Base-by-base conservation (phyloP, 2,797 vertebrate species). In the Myotis pilosus region DNA sequence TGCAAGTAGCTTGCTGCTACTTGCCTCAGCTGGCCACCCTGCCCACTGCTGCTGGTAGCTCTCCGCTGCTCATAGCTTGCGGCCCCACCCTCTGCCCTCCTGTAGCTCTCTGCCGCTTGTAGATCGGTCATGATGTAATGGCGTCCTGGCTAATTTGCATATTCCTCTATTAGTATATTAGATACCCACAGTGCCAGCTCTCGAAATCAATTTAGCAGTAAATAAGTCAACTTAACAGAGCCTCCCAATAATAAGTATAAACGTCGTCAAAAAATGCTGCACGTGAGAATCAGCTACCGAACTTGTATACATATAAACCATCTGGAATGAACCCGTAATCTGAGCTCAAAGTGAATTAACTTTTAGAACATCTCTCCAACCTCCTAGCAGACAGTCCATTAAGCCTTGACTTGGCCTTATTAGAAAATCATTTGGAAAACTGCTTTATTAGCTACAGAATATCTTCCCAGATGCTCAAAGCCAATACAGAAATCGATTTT, bases 341-440 rank as follows among this genome's bases (percentile, higher is more conserved):
- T 86, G 23, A 76, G 38, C 36, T 84, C 30, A 79, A 62, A 64
- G 41, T 33, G 38, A 90, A 91, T 91, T 74, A 91, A 90, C 85
- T 91, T 93, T 55, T 88, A 51, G 66, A 4, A 55, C 36, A 47
- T 78, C 69, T 53, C 66, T 55, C 55, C 23, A 75, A 11, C 20
- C 28, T 80, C 33, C 60, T 49, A 71, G 69, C 19, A 81, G 55
- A 44, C 55, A 64, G 11, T 68, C 38, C 87, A 38, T 84, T n/a
- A 79, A 96, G 30, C 38, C 28, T 49, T 91, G 60, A 60, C 68
- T 78, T 53, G 82, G 36, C 69, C 85, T 92, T 87, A 86, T 88
- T 90, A 92, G 57, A 83, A 94, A 93, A 53, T 17, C 80, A 92
- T 82, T 96, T 82, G 66, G 13, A 95, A 96, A 93, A 90, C 66